Evolutionary conservation across 2,113 vertebrate genomes (phyloP).

Genomic region (Lepisosteus oculatus): DNA sequence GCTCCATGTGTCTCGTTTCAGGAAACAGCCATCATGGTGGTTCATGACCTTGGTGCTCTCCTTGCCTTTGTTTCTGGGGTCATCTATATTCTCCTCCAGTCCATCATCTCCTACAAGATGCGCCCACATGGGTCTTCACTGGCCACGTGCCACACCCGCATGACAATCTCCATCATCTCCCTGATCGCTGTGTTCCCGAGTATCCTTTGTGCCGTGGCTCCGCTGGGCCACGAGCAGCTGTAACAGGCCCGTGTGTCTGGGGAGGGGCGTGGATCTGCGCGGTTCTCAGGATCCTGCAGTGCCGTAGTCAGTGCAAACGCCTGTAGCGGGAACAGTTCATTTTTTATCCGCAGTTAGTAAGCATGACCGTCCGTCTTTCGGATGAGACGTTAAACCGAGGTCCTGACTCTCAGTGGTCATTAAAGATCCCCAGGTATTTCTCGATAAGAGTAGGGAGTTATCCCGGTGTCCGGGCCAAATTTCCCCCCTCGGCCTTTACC

Average conservation of each 20-base stretch:
- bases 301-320: no score
- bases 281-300: no score
- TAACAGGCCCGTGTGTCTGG: no score
- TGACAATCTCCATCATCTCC: slow-evolving; percentile 63
- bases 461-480: no score
- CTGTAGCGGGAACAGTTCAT: not conserved
- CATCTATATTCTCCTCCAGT: slow-evolving; percentile 73
- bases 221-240: no score
- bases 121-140: slow-evolving; percentile 66
- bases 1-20: slow-evolving; percentile 45
- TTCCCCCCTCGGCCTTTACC: no score
- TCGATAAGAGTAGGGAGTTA: no score
- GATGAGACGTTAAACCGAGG: no score
- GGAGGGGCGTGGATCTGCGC: no score
- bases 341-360: not conserved
- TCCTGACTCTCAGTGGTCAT: no score
- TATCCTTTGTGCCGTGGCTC: slow-evolving; percentile 76
- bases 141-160: slow-evolving; percentile 52
- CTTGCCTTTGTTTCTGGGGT: slow-evolving; percentile 78
- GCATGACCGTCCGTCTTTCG: not conserved
- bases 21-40: slow-evolving; percentile 68
- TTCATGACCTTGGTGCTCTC: slow-evolving; percentile 79
- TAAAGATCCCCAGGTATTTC: no score
- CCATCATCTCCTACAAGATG: slow-evolving; percentile 67
- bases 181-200: slow-evolving; percentile 71